Evolutionary conservation across 2,113 vertebrate genomes (phyloP), one percentile per base, ranked within the genome.

Genomic region (Henicopernis longicauda): DNA sequence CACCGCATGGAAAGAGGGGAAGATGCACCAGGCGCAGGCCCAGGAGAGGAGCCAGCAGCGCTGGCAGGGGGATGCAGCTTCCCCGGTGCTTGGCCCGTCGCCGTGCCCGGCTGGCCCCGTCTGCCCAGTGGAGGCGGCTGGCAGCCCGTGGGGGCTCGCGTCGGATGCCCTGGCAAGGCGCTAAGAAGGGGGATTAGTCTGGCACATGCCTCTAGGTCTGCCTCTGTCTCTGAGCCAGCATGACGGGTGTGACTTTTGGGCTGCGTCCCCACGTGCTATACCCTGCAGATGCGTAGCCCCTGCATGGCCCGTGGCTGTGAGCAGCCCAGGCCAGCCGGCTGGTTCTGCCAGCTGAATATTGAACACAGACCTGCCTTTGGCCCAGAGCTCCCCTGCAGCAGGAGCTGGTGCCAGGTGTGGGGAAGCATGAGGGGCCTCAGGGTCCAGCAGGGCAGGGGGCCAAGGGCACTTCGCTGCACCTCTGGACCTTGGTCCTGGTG

Each of bases 101-200:
- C 85, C 47, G 2, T 55, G 91, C 42, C 82, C 19, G 6, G 40
- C 70, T 73, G 88, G 63, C 65, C 59, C 63, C 1, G 23, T 20
- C 87, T 82, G 83, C 83, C 81, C 58, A 8, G 66, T 4, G 0
- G 76, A 79, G 66, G 90, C 62, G 88, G 78, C 82, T 79, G 88
- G 59, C 89, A 90, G 95, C 93, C 89, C 15, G 1, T 31, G 86
- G 89, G 74, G 87, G 44, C 66, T 88, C 3, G 2, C 34, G 87
- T 52, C 38, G 82, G 86, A 57, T 82, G 89, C 79, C 83, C 89
- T 97, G 93, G 91, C 79, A 50, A 69, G 79, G 82, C 0, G 4
- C 79, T 95, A 44, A 63, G 86, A 65, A 40, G 25, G 82, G 86
- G 93, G 92, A 88, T 92, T 90, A 85, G 86, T 34, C 93, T 92